These are phyloP conservation scores for Carposina sasakii DNA, from an alignment of 1,140 invertebrate species.

Conservation along the genomic window DNA sequence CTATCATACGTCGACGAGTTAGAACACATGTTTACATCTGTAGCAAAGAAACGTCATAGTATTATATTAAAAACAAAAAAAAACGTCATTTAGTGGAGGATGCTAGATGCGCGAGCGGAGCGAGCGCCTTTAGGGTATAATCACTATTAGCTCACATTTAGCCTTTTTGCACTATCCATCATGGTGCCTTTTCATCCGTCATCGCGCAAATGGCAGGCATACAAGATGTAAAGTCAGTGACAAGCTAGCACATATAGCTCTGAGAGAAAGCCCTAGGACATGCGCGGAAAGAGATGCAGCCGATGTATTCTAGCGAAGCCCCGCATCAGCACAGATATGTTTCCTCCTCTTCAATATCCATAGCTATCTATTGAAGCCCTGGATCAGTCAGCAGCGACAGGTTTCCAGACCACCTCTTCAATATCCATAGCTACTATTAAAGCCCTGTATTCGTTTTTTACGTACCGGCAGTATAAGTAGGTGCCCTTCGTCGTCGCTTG, in stretches of 20 bases:
- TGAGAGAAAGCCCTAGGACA: too few species aligned
- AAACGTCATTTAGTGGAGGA: not conserved
- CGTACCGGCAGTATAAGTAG: not conserved
- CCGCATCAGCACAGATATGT: not conserved
- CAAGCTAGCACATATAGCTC: too few species aligned
- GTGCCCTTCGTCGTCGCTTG: not conserved
- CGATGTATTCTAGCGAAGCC: not conserved
- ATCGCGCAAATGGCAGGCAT: too few species aligned
- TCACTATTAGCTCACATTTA: too few species aligned
- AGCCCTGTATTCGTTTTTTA: too few species aligned
- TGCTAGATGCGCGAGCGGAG: not conserved
- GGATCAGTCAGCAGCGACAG: too few species aligned
- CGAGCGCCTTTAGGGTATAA: too few species aligned
- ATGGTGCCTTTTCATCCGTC: too few species aligned
- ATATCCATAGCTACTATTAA: too few species aligned
- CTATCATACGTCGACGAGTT: constrained; percentile 75
- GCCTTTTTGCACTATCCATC: too few species aligned
- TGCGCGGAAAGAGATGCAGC: not conserved
- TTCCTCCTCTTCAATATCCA: not conserved
- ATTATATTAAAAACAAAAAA: constrained; percentile 1
- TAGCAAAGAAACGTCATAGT: constrained; percentile 15
- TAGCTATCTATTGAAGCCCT: not conserved
- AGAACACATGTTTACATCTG: constrained; percentile 71
- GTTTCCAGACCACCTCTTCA: too few species aligned
- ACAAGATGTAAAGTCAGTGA: too few species aligned